Conservation (phyloP, 2,797 vertebrate genomes). For the Chiroxiphia lanceolata region DNA sequence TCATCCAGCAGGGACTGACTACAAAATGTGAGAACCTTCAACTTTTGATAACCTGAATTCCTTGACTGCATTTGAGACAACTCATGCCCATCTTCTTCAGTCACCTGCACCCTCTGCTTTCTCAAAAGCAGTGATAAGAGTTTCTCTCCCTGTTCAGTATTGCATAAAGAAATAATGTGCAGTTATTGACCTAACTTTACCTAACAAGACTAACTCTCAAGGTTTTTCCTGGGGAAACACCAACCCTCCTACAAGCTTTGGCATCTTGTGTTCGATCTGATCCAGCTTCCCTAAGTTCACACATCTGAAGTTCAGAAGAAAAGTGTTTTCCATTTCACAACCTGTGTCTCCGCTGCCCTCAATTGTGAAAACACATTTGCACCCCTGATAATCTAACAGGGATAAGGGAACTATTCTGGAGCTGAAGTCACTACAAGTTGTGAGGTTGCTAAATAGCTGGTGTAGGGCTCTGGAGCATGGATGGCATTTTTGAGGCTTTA, state of each 20-base stretch:
- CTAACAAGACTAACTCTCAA: not conserved
- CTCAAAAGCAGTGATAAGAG: not conserved
- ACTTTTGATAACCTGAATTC: not conserved
- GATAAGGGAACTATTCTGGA: not conserved
- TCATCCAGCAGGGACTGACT: not conserved
- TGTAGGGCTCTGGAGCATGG: not conserved
- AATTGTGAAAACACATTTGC: not conserved
- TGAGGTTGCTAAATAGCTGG: not conserved
- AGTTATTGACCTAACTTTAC: not conserved
- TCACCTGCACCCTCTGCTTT: not conserved
- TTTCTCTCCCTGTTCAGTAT: not conserved
- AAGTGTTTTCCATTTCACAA: not conserved
- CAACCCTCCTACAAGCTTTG: not conserved
- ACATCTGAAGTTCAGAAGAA: not conserved
- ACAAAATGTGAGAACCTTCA: not conserved
- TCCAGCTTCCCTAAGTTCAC: not conserved
- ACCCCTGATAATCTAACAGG: not conserved
- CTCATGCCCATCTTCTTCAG: not conserved
- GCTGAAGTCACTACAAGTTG: not conserved
- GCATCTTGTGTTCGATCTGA: not conserved
- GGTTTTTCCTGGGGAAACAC: not conserved
- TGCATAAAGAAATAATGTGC: not conserved
- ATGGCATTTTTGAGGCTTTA: not conserved
- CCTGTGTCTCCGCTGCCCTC: not conserved
- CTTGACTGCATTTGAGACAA: rapidly evolving